Percentiles rank a stretch among this genome's conserved stretches.
Evolutionary conservation across 2,888 invertebrate species (phyloP).

Genomic region (Dexiosoma caninum): DNA sequence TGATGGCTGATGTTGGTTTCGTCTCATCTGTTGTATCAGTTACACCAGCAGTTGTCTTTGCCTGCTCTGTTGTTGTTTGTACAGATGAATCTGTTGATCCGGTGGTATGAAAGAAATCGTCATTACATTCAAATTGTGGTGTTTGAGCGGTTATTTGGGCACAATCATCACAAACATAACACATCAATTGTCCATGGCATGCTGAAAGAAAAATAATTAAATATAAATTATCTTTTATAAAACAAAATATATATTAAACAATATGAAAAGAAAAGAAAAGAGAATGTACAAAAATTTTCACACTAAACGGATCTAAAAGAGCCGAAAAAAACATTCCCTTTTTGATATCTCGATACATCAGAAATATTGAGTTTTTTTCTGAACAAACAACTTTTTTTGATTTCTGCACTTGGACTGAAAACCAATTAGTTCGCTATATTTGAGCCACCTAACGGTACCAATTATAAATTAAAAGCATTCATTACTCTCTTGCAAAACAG

Average conservation of each 20-base stretch:
- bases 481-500: too few relatives aligned
- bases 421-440: too few relatives aligned
- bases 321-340: too few relatives aligned
- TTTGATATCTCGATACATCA: too few relatives aligned
- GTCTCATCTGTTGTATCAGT: background rate
- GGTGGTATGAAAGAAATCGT: slow-evolving; percentile 67
- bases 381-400: too few relatives aligned
- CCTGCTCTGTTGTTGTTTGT: slow-evolving; percentile 59
- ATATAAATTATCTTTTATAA: background rate
- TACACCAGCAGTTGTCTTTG: slow-evolving; percentile 7
- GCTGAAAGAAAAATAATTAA: slow-evolving; percentile 60
- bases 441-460: too few relatives aligned
- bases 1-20: background rate
- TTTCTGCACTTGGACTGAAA: too few relatives aligned
- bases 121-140: slow-evolving; percentile 70
- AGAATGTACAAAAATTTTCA: too few relatives aligned
- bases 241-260: background rate
- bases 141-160: slow-evolving; percentile 59
- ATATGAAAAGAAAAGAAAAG: too few relatives aligned
- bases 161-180: slow-evolving; percentile 75
- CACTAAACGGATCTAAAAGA: too few relatives aligned
- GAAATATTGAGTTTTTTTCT: too few relatives aligned
- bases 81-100: slow-evolving; percentile 66
- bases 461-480: too few relatives aligned
- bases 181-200: slow-evolving; percentile 68